Conservation (phyloP, 2,113 vertebrate species). For the Mustelus asterias region DNA sequence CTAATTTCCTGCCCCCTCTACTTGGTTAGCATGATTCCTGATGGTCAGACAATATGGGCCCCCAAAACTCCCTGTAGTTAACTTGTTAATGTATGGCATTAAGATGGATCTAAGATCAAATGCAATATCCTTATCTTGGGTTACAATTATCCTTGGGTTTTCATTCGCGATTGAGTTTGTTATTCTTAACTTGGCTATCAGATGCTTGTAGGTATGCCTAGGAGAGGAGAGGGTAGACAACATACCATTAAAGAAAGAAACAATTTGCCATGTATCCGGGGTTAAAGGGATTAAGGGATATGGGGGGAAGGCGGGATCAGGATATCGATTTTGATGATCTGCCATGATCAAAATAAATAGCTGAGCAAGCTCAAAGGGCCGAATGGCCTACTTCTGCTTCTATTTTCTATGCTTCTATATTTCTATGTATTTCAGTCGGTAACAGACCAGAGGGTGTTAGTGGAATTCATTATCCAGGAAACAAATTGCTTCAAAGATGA, state of each 20-base stretch:
- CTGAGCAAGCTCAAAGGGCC: too few relatives aligned
- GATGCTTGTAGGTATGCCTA: not conserved
- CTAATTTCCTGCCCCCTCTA: not conserved
- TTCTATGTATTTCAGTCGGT: slow-evolving; percentile 8
- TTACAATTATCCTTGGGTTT: not conserved
- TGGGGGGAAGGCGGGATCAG: too few relatives aligned
- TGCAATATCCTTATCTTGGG: too few relatives aligned
- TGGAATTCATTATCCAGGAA: slow-evolving; percentile 32
- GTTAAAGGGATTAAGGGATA: too few relatives aligned
- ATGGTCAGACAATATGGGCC: not conserved
- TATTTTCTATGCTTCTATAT: too few relatives aligned
- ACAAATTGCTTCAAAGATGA: slow-evolving; percentile 9
- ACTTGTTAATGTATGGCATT: not conserved
- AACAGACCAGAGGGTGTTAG: not conserved
- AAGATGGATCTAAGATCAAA: not conserved
- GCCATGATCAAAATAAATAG: too few relatives aligned
- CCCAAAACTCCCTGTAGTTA: not conserved
- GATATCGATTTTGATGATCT: too few relatives aligned
- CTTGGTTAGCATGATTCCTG: not conserved
- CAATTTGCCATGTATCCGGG: not conserved
- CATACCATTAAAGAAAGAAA: not conserved
- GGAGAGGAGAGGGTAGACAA: not conserved
- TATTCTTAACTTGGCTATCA: not conserved
- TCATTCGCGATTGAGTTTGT: not conserved
- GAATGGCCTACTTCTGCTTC: too few relatives aligned